These are phyloP conservation scores for Xylota sylvarum DNA, from an alignment of 2,888 invertebrate genomes.

Conservation along the genomic window DNA sequence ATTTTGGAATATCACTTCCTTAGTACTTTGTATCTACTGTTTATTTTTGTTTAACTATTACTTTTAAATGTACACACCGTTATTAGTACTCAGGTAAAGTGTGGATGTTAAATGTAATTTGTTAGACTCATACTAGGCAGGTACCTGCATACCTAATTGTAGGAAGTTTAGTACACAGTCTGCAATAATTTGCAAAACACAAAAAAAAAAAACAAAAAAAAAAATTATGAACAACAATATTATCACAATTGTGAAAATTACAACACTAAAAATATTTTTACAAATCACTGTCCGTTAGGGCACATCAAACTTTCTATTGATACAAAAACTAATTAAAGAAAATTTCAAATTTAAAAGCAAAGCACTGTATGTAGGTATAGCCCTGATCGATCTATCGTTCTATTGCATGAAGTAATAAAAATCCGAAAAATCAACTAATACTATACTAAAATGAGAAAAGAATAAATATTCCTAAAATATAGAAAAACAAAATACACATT, in stretches of 20 bases:
- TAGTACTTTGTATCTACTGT: too few species aligned
- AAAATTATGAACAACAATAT: not conserved
- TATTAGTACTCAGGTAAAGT: too few species aligned
- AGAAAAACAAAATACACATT: conserved; percentile 28
- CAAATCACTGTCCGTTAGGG: not conserved
- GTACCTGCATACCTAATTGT: too few species aligned
- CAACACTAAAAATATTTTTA: not conserved
- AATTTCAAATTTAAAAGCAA: not conserved
- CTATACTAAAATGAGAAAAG: conserved; percentile 11
- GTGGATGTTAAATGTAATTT: not conserved
- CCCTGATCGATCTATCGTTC: conserved; percentile 15
- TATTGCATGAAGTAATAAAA: conserved; percentile 30
- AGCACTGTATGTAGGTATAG: not conserved
- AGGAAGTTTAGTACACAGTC: not conserved
- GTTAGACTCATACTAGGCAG: too few species aligned
- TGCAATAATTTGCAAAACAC: not conserved
- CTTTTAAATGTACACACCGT: too few species aligned
- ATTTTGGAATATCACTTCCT: too few species aligned
- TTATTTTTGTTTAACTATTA: too few species aligned
- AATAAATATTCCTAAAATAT: conserved; percentile 25
- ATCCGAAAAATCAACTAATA: conserved; percentile 24
- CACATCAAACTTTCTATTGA: not conserved
- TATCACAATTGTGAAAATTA: not conserved
- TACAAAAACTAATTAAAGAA: conserved; percentile 4
- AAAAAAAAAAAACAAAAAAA: not conserved